phyloP scores from a whole-genome alignment of 1,140 invertebrate genomes.

The Gryllus bimaculatus region DNA sequence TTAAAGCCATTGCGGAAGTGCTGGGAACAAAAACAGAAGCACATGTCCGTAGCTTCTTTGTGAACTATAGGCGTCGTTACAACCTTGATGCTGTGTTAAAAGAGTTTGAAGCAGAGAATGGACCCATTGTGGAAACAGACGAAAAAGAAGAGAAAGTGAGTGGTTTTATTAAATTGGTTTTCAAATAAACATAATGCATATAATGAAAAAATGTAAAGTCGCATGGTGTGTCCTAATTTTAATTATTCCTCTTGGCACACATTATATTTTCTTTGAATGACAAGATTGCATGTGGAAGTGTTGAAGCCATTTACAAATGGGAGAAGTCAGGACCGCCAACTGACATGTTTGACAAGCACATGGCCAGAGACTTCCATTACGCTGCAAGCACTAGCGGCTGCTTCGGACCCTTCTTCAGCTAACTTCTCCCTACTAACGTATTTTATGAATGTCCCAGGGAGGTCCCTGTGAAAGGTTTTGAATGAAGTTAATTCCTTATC shows the following conservation, averaged over 20 bases:
- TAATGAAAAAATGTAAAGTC: no score
- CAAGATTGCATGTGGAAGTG: no score
- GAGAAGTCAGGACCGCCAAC: no score
- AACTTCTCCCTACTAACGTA: no score
- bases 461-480: neutral
- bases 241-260: no score
- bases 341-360: no score
- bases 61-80: slow-evolving; percentile 80
- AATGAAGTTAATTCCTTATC: neutral
- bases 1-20: slow-evolving; percentile 88
- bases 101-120: slow-evolving; percentile 76
- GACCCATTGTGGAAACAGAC: slow-evolving; percentile 41
- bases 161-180: neutral
- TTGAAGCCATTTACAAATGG: no score
- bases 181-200: neutral
- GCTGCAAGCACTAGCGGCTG: no score
- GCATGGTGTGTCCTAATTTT: no score
- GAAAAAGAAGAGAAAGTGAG: slow-evolving; percentile 42
- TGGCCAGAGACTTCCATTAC: no score
- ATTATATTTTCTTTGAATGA: no score
- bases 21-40: slow-evolving; percentile 91
- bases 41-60: slow-evolving; percentile 82
- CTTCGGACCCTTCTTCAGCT: no score
- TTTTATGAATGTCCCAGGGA: neutral
- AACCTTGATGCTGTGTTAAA: slow-evolving; percentile 82